Evolutionary conservation across 2,888 invertebrate species (phyloP).

Genomic region (Agelastica alni): DNA sequence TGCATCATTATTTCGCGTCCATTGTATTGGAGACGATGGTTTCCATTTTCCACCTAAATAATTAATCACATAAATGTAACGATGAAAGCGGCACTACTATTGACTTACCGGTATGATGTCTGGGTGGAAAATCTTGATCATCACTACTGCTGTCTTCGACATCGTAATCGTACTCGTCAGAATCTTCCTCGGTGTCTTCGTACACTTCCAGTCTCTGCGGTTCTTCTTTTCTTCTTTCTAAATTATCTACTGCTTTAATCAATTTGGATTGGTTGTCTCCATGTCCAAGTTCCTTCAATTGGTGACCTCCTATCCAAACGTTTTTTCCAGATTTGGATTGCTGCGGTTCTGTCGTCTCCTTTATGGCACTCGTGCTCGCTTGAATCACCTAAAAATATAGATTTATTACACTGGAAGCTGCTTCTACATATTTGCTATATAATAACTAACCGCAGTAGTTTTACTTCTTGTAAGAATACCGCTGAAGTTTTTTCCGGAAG

Average conservation of each 20-base stretch:
- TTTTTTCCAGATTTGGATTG: constrained; percentile 59
- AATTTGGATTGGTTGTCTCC: constrained; percentile 66
- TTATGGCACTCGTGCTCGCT: constrained; percentile 34
- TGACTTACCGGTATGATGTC: constrained; percentile 62
- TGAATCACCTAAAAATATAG: constrained; percentile 7
- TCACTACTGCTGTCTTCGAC: constrained; percentile 53
- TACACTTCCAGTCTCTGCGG: constrained; percentile 55
- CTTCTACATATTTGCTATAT: no score
- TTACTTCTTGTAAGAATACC: constrained; percentile 58
- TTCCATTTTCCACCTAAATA: constrained; percentile 73
- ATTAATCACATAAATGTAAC: no score
- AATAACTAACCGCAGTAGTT: constrained; percentile 50
- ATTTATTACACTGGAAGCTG: constrained; percentile 4
- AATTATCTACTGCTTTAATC: constrained; percentile 68
- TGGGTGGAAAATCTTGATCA: constrained; percentile 58
- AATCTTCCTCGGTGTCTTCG: constrained; percentile 46
- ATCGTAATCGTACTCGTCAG: constrained; percentile 43
- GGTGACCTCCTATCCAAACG: constrained; percentile 67
- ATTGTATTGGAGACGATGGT: constrained; percentile 60
- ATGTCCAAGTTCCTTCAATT: constrained; percentile 60
- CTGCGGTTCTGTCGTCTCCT: constrained; percentile 41
- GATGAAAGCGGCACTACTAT: no score
- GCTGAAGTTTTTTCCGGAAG: constrained; percentile 51
- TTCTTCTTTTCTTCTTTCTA: constrained; percentile 63
- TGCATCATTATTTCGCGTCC: constrained; percentile 41